Percentiles rank a stretch among this genome's conserved stretches.
phyloP scores from a whole-genome alignment of 2,888 invertebrate genomes.

The Nemotelus nigrinus region DNA sequence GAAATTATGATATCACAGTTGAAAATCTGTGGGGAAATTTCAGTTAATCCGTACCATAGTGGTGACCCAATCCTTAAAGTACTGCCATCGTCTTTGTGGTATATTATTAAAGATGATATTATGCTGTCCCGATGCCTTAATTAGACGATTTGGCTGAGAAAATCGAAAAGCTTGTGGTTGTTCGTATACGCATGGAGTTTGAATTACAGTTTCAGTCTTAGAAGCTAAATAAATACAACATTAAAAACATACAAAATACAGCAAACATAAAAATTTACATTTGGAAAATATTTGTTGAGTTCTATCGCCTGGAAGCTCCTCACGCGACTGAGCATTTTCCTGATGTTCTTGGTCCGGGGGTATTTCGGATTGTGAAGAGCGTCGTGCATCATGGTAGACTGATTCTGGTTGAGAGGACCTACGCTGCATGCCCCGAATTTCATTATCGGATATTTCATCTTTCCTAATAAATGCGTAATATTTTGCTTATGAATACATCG shows the following conservation, averaged over 20 bases:
- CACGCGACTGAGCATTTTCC: too few species aligned
- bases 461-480: not conserved
- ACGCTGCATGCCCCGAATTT: too few species aligned
- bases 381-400: too few species aligned
- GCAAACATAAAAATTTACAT: too few species aligned
- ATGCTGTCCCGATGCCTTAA: slow-evolving; percentile 61
- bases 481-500: too few species aligned
- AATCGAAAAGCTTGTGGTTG: not conserved
- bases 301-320: too few species aligned
- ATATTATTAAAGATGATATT: slow-evolving; percentile 61
- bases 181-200: slow-evolving; percentile 26
- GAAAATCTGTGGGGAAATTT: not conserved
- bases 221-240: not conserved
- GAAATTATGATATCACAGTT: too few species aligned
- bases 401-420: too few species aligned
- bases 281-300: too few species aligned
- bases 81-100: slow-evolving; percentile 76
- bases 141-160: slow-evolving; percentile 54
- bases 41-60: slow-evolving; percentile 77
- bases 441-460: not conserved
- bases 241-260: not conserved
- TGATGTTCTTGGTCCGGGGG: too few species aligned
- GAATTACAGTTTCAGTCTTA: not conserved
- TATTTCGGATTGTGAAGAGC: too few species aligned
- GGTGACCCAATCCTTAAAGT: slow-evolving; percentile 84